These are phyloP conservation scores for Dissostichus mawsoni DNA, from an alignment of 2,113 vertebrate species.

Conservation along the genomic window DNA sequence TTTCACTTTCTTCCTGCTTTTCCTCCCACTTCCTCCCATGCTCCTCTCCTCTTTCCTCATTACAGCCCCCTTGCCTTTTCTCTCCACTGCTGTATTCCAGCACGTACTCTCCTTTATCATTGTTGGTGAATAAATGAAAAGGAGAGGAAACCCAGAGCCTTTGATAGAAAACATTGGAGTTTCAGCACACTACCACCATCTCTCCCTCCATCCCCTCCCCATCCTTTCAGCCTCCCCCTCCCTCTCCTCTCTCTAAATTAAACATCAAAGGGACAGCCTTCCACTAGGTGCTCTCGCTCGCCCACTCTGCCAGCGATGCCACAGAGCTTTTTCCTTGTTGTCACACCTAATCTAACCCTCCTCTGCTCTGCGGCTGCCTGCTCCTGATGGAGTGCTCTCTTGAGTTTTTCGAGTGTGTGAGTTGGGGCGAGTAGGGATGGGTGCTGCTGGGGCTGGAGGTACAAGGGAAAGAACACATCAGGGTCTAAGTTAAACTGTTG, in stretches of 20 bases:
- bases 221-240: conserved; percentile 23
- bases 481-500: not conserved
- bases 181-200: conserved; percentile 64
- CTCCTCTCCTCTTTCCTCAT: not conserved
- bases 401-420: conserved; percentile 55
- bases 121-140: conserved; percentile 65
- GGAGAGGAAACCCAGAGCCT: conserved; percentile 54
- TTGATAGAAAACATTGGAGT: conserved; percentile 69
- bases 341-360: conserved; percentile 60
- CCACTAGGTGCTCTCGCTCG: conserved; percentile 61
- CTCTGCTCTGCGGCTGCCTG: conserved; percentile 36
- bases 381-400: conserved; percentile 61
- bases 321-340: conserved; percentile 52
- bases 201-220: conserved; percentile 21
- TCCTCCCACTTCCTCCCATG: not conserved
- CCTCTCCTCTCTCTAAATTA: conserved; percentile 59
- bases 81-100: conserved; percentile 21
- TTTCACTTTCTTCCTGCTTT: conserved; percentile 3
- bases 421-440: not conserved
- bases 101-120: conserved; percentile 46
- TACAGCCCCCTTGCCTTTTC: not conserved
- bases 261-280: conserved; percentile 76
- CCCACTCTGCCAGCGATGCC: conserved; percentile 57
- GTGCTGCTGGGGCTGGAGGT: not conserved
- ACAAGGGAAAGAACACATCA: not conserved